phyloP scores from a whole-genome alignment of 2,113 vertebrate species.

The Brachyistius frenatus region DNA sequence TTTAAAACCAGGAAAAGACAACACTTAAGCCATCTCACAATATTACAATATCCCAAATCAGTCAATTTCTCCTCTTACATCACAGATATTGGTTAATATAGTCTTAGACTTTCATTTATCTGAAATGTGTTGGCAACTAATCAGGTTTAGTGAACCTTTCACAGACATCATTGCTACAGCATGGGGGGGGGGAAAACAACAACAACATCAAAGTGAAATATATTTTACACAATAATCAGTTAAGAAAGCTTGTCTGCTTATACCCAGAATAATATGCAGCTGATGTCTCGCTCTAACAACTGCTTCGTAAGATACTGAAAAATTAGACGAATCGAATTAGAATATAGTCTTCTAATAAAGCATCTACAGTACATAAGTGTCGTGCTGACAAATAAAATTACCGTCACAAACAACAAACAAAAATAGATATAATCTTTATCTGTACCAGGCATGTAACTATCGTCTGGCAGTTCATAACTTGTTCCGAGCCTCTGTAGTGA shows the following conservation, averaged over 20 bases:
- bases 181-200: background rate
- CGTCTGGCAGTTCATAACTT: constrained; percentile 33
- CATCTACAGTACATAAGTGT: constrained; percentile 1
- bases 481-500: constrained; percentile 13
- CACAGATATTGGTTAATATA: no score
- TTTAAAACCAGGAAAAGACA: no score
- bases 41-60: no score
- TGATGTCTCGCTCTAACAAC: background rate
- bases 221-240: constrained; percentile 29
- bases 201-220: background rate
- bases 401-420: constrained; percentile 26
- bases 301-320: constrained; percentile 12
- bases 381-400: constrained; percentile 19
- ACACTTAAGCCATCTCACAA: no score
- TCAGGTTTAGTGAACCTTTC: background rate
- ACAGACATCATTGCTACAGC: no score
- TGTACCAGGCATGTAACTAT: constrained; percentile 1
- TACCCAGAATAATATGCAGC: background rate
- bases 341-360: background rate
- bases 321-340: constrained; percentile 12
- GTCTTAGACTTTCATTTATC: background rate
- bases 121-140: background rate
- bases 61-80: no score
- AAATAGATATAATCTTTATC: constrained; percentile 37
- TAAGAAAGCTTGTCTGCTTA: constrained; percentile 3